phyloP scores from a whole-genome alignment of 1,140 invertebrate species.

The Macrostomum lignano region DNA sequence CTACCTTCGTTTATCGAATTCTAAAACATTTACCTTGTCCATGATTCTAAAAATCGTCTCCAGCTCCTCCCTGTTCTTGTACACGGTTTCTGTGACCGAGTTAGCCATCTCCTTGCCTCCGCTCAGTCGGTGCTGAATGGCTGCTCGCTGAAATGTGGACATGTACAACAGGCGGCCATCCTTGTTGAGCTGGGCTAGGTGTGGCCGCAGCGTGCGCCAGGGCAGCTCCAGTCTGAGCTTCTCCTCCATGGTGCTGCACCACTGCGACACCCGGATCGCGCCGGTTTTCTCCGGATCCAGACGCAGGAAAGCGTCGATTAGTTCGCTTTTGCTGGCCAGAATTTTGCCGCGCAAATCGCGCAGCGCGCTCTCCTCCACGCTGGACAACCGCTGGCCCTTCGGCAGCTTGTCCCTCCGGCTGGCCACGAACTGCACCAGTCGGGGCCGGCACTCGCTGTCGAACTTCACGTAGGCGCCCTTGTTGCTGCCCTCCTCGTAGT shows the following conservation, averaged over 20 bases:
- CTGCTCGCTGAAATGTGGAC: too few relatives aligned
- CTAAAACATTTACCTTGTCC: too few relatives aligned
- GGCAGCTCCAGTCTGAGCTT: slow-evolving; percentile 44
- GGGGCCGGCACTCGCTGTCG: slow-evolving; percentile 36
- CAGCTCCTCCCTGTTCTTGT: too few relatives aligned
- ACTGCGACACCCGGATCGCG: slow-evolving; percentile 39
- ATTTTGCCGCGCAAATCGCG: slow-evolving; percentile 33
- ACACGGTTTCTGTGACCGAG: too few relatives aligned
- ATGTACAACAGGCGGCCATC: too few relatives aligned
- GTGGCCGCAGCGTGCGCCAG: slow-evolving; percentile 47
- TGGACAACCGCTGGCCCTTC: too few relatives aligned
- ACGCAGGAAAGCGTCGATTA: slow-evolving; percentile 41
- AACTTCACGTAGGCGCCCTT: slow-evolving; percentile 61
- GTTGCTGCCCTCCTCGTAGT: slow-evolving; percentile 65
- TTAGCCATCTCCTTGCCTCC: too few relatives aligned
- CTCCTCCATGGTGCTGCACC: slow-evolving; percentile 47
- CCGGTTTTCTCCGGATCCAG: slow-evolving; percentile 41
- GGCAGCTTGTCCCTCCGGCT: too few relatives aligned
- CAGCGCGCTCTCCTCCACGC: slow-evolving; percentile 5
- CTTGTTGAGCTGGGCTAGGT: slow-evolving; percentile 37
- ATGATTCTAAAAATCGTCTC: too few relatives aligned
- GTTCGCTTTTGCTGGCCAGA: slow-evolving; percentile 35
- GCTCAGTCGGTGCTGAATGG: too few relatives aligned
- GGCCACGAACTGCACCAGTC: slow-evolving; percentile 32
- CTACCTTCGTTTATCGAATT: too few relatives aligned